Evolutionary conservation across 2,113 vertebrate genomes (phyloP).

Genomic region (Stictonetta naevosa): DNA sequence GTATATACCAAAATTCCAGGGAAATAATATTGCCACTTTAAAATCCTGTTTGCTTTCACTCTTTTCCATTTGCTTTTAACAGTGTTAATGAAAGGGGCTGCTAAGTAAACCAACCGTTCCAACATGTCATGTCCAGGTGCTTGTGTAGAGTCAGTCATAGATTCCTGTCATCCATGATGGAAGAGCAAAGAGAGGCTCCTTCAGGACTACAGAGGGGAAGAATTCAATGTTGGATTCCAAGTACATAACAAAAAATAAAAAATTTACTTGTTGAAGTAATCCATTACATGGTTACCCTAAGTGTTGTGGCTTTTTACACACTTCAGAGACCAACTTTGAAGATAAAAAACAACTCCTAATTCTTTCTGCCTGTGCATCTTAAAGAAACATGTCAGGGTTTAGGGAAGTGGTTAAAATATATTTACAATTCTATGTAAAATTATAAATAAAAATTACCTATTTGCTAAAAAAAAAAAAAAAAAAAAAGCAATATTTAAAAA

Average conservation of each 20-base stretch:
- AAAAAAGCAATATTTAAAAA: background rate
- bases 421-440: background rate
- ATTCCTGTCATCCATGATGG: constrained; percentile 51
- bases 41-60: background rate
- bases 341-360: background rate
- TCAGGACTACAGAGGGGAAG: background rate
- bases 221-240: background rate
- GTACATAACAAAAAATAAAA: background rate
- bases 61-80: background rate
- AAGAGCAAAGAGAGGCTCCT: background rate
- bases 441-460: background rate
- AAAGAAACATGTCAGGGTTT: background rate
- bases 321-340: background rate
- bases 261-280: background rate
- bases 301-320: background rate
- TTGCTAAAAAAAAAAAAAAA: background rate
- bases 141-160: constrained; percentile 36
- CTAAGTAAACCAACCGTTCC: constrained; percentile 67
- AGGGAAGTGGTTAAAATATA: background rate
- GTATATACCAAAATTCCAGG: background rate
- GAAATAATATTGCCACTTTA: background rate
- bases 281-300: background rate
- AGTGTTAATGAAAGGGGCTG: constrained; percentile 62
- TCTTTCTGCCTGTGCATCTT: background rate
- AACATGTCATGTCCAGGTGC: constrained; percentile 25